These are phyloP conservation scores for Nasonovia ribisnigri DNA, from an alignment of 2,888 invertebrate genomes.

Conservation along the genomic window DNA sequence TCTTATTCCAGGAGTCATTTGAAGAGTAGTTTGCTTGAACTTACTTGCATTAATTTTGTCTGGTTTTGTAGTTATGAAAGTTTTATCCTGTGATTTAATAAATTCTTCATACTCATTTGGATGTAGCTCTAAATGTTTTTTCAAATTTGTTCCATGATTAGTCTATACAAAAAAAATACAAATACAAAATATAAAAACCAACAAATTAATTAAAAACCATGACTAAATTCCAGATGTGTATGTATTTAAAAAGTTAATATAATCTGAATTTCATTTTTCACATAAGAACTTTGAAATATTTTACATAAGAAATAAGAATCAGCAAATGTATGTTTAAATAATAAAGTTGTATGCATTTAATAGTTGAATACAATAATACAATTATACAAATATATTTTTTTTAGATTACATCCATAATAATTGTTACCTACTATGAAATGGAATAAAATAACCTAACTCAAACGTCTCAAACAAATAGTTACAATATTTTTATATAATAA, in stretches of 20 bases:
- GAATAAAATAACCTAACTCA: no score
- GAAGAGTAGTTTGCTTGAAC: neutral
- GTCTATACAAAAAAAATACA: neutral
- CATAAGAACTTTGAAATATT: neutral
- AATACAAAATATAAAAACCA: constrained; percentile 1
- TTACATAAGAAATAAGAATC: neutral
- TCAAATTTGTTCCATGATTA: constrained; percentile 14
- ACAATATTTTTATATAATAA: no score
- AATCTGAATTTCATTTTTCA: neutral
- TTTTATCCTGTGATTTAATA: neutral
- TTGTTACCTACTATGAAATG: no score
- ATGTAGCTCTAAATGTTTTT: constrained; percentile 10
- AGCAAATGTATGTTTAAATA: neutral
- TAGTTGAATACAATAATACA: no score
- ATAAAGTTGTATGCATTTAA: neutral
- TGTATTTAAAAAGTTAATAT: constrained; percentile 1
- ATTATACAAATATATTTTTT: no score
- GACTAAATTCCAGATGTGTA: no score
- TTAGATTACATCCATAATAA: no score
- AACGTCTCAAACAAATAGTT: no score
- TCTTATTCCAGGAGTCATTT: neutral
- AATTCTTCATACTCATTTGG: neutral
- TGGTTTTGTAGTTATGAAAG: no score
- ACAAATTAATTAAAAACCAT: no score
- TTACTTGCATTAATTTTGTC: no score